Conservation (phyloP, 2,888 invertebrate species). For the Scaptomyza parva region DNA sequence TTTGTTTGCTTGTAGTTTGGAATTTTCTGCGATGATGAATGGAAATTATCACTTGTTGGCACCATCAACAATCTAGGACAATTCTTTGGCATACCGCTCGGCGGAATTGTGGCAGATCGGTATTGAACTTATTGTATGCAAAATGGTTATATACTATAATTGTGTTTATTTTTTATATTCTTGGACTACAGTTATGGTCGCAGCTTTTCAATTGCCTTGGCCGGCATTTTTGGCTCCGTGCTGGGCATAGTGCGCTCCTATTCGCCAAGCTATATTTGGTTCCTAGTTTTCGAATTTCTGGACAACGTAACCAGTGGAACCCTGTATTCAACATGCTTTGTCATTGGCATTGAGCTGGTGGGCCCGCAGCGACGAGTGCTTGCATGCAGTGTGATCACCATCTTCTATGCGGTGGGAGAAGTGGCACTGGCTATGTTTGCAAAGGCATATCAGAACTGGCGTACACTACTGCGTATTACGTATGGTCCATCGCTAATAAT, state of each 20-base stretch:
- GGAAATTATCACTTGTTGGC: conserved; percentile 91
- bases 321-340: conserved; percentile 90
- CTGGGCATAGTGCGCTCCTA: conserved; percentile 89
- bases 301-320: conserved; percentile 90
- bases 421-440: conserved; percentile 89
- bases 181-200: conserved; percentile 86
- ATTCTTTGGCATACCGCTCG: conserved; percentile 89
- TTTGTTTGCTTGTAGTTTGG: conserved; percentile 68
- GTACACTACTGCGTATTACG: conserved; percentile 87
- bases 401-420: conserved; percentile 90
- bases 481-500: conserved; percentile 89
- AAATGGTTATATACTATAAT: not conserved
- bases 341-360: conserved; percentile 91
- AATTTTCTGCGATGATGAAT: conserved; percentile 85
- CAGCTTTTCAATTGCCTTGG: conserved; percentile 86
- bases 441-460: conserved; percentile 89
- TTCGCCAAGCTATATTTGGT: conserved; percentile 89
- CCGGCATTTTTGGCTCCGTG: conserved; percentile 86
- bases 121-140: conserved; percentile 69
- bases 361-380: conserved; percentile 90
- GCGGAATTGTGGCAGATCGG: conserved; percentile 88
- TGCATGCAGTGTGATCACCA: conserved; percentile 89
- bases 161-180: not conserved
- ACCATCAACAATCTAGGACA: conserved; percentile 91
- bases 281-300: conserved; percentile 89